These are phyloP conservation scores for Pangasius larnaudii DNA, from an alignment of 2,797 vertebrate species.

Conservation along the genomic window DNA sequence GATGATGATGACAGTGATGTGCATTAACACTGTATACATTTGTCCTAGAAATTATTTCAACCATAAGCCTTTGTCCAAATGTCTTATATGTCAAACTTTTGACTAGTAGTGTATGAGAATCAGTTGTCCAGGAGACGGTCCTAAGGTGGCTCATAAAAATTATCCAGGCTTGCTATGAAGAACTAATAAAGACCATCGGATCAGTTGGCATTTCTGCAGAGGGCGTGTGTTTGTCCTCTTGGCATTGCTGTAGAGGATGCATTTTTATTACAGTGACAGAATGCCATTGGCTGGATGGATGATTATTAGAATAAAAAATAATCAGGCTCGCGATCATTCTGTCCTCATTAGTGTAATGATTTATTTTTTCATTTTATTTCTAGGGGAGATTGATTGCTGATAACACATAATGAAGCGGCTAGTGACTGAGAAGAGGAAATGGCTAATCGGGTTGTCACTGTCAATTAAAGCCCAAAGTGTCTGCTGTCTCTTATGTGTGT, in stretches of 20 bases:
- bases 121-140: conserved; percentile 48
- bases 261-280: conserved; percentile 38
- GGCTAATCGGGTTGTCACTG: conserved; percentile 32
- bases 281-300: conserved; percentile 33
- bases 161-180: conserved; percentile 2
- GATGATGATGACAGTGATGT: neutral
- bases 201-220: neutral
- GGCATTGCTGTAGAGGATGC: conserved; percentile 47
- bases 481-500: neutral
- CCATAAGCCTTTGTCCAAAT: neutral
- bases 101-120: neutral
- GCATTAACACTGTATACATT: neutral
- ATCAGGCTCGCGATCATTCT: conserved; percentile 40
- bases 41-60: neutral
- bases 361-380: conserved; percentile 56
- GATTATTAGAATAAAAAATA: conserved; percentile 37
- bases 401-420: conserved; percentile 50
- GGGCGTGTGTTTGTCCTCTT: neutral
- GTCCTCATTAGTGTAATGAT: conserved; percentile 54
- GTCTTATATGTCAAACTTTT: neutral
- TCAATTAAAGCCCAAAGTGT: conserved; percentile 25
- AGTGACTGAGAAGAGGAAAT: conserved; percentile 40
- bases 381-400: conserved; percentile 54
- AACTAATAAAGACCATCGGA: neutral
- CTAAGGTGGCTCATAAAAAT: conserved; percentile 27